Conservation (phyloP, 2,797 vertebrate genomes). For the Margarornis squamiger region DNA sequence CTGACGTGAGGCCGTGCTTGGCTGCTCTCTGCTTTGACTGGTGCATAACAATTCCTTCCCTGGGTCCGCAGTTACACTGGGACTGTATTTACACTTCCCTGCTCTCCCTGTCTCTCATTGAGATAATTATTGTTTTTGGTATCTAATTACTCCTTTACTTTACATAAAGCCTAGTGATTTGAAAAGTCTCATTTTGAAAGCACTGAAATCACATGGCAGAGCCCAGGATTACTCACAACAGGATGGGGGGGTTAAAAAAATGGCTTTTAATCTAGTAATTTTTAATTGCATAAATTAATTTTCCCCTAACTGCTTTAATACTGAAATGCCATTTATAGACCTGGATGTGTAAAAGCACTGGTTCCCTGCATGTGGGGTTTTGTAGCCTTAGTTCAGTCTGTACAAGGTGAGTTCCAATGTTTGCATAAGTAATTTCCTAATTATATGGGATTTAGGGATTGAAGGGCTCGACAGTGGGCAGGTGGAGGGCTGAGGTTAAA, state of each 20-base stretch:
- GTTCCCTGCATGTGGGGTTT: not conserved
- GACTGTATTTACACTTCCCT: constrained; percentile 23
- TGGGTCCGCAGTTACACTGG: not conserved
- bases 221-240: not conserved
- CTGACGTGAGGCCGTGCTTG: constrained; percentile 19
- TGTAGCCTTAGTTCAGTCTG: not conserved
- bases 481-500: not conserved
- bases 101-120: constrained; percentile 19
- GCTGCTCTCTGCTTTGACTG: constrained; percentile 12
- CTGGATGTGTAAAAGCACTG: not conserved
- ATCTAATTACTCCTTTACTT: constrained; percentile 35
- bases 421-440: not conserved
- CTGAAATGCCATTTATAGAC: not conserved
- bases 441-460: not conserved
- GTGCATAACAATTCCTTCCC: constrained; percentile 38
- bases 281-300: constrained; percentile 53
- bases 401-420: not conserved
- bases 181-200: constrained; percentile 5
- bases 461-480: not conserved
- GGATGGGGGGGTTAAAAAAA: not conserved
- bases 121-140: constrained; percentile 59
- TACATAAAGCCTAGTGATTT: not conserved
- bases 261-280: constrained; percentile 49
- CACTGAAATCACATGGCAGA: not conserved
- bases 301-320: not conserved